Evolutionary conservation across 2,888 invertebrate genomes (phyloP), one percentile per base, ranked within the genome.

Genomic region (Polydesmus complanatus): DNA sequence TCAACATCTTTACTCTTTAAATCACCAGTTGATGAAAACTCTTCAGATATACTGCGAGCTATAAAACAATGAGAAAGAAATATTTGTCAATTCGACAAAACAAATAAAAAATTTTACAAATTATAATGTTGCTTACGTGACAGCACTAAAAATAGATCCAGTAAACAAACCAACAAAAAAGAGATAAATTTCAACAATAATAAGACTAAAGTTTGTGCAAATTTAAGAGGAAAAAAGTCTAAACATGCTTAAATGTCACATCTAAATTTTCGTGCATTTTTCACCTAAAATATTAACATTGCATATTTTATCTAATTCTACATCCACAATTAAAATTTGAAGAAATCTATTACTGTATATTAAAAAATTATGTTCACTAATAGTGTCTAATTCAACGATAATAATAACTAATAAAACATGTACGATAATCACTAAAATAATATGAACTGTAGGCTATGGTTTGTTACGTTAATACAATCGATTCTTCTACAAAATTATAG

Each of bases 21-120:
- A 75, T 89, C 88, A 68, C 87, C 88, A 77, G 91, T 92, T 76
- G 92, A 75, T 1, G 75, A 92, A 79, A 94, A 94, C 77, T 96
- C 95, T 78, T 96, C 95, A 72, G 94, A 94, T 77, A 93, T 90
- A 80, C 92, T 93, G 74, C 92, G 85, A 71, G 92, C 92, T 92
- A 57, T 27, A 60, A 47, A 19, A 54, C 53, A n/a, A n/a, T n/a
- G n/a, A 27, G 52, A 56, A 54, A 11, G 54, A 3, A 14, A 52
- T 23, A 55, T 21, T 26, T 22, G 53, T n/a, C n/a, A 56, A 8
- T 53, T 22, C 14, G 8, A n/a, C 60, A 58, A 51, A 21, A 51
- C 51, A 58, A n/a, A 58, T 58, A 5, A 27, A 54, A 25, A 22
- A 8, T 27, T 14, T 22, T 22, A 21, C 54, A 53, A 58, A 19